Conservation (phyloP, 53 echinoderm and acorn worm genomes). For the Mesocentrotus franciscanus region DNA sequence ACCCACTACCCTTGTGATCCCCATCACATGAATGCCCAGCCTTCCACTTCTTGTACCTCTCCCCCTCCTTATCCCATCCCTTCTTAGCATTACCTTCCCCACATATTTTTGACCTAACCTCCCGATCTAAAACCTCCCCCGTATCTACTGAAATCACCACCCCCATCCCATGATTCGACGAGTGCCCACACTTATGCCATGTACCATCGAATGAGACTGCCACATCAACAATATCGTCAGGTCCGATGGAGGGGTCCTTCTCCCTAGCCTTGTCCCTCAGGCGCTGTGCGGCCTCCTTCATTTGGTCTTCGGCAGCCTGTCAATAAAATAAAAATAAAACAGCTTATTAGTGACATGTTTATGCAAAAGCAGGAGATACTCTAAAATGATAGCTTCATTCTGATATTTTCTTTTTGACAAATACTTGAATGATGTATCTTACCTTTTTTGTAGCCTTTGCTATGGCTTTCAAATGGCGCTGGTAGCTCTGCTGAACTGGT, state of each 20-base stretch:
- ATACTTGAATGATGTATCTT: background rate
- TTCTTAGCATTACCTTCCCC: background rate
- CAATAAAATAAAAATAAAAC: background rate
- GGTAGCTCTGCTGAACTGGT: background rate
- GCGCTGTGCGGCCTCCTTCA: background rate
- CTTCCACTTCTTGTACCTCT: slow-evolving; percentile 52
- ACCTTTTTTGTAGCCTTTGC: background rate
- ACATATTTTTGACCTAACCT: slow-evolving; percentile 50
- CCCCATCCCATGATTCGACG: slow-evolving; percentile 67
- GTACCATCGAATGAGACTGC: slow-evolving; percentile 67
- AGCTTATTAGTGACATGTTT: background rate
- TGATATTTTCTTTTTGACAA: background rate
- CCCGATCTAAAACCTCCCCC: slow-evolving; percentile 57
- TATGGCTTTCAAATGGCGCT: background rate
- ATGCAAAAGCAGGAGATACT: no score
- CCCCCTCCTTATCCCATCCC: slow-evolving; percentile 17
- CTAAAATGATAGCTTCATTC: background rate
- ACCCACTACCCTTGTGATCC: slow-evolving; percentile 53
- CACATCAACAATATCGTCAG: slow-evolving; percentile 40
- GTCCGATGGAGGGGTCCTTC: background rate
- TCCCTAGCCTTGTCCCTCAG: background rate
- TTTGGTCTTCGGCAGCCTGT: background rate
- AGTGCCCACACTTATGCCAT: slow-evolving; percentile 63
- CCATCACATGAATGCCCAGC: slow-evolving; percentile 23
- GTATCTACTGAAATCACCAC: no score